Base-by-base conservation (phyloP, 2,113 vertebrate species). In the Atherinomorus stipes region DNA sequence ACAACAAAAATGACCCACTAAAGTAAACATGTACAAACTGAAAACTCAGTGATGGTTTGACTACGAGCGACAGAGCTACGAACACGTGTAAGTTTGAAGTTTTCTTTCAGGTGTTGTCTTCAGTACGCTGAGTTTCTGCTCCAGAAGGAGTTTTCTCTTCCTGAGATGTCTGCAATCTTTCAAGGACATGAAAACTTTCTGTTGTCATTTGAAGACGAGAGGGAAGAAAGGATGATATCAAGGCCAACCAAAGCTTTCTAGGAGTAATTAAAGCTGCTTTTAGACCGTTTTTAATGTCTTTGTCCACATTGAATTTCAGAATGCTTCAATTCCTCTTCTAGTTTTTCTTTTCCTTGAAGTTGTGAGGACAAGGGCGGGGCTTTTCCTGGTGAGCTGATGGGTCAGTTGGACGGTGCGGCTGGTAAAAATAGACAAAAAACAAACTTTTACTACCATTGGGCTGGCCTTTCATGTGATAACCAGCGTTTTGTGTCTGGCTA, bases 1-100 rank as follows among this genome's bases (percentile, higher is more conserved):
- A 71, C 49, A 64, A 74, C 61, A 80, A 71, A 84, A 86, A 54
- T 71, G 73, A 84, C 59, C 84, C 70, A 68, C 63, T 73, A 66
- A 83, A 76, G 76, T 64, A 50, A 83, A 57, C 40, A 73, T 59
- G 66, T 45, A 10, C 37, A 62, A 61, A 64, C 66, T 70, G 59
- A 76, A 67, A 71, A 47, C 26, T 44, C 31, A 16, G 64, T 61
- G 40, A 79, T 59, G 52, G 42, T 15, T 11, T 10, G 38, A 57
- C 15, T 47, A 47, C 22, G 60, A 60, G 67, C 44, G 65, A 62
- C 68, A 66, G 28, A 45, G 26, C 11, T 60, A 13, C 53, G 28
- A 22, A 50, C 2, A 37, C 23, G 47, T 21, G 52, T 22, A 65
- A 34, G 52, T 56, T 38, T 44, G 1, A 18, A 15, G 21, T 26